A percentile compares a stretch with the other conserved stretches of the same genome.
Evolutionary conservation across 2,797 vertebrate species (phyloP).

Genomic region (Mycteria americana): DNA sequence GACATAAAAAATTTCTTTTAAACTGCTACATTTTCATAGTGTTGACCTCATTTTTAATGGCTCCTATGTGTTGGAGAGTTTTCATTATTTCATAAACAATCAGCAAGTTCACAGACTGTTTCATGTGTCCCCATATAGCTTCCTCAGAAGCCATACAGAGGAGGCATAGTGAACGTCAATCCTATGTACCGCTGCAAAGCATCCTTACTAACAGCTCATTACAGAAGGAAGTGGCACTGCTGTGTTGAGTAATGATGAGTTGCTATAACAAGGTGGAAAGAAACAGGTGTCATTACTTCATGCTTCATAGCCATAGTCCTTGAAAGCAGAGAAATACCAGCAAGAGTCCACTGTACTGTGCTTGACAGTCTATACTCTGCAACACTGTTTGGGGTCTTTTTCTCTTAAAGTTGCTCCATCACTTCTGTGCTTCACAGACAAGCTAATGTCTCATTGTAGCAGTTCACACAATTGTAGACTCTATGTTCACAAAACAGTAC

Average conservation of each 20-base stretch:
- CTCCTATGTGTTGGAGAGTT: background rate
- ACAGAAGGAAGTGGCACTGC: background rate
- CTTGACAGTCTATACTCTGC: background rate
- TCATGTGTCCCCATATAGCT: background rate
- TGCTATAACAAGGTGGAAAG: background rate
- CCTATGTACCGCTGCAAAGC: background rate
- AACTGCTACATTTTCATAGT: background rate
- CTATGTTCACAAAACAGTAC: background rate
- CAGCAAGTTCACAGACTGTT: background rate
- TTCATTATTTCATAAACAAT: background rate
- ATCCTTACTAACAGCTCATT: background rate
- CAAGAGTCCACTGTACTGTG: background rate
- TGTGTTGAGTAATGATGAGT: background rate
- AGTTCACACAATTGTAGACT: background rate
- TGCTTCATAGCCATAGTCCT: background rate
- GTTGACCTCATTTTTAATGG: background rate
- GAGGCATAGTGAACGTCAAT: background rate
- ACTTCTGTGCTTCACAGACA: background rate
- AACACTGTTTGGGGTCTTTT: background rate
- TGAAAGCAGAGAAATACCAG: background rate
- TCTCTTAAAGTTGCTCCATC: background rate
- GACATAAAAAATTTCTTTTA: background rate
- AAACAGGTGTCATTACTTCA: background rate
- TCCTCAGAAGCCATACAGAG: background rate
- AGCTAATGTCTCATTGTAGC: accelerated